Conservation (phyloP, 2,797 vertebrate genomes). For the Erpetoichthys calabaricus region DNA sequence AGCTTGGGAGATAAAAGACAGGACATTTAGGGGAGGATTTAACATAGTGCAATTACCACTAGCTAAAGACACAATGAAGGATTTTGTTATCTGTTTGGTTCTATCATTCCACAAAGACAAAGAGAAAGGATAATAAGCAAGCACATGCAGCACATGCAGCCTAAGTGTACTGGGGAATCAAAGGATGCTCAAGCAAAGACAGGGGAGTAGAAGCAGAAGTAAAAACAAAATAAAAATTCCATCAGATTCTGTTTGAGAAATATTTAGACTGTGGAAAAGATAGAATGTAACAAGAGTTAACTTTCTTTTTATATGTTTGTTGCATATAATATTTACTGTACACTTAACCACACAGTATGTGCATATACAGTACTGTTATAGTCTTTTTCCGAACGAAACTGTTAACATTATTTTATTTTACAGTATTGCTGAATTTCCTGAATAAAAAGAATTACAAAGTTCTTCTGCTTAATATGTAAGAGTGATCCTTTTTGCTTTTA, state of each 20-base stretch:
- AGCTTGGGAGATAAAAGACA: constrained; percentile 99
- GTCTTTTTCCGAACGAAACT: too few relatives aligned
- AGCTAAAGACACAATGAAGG: constrained; percentile 3
- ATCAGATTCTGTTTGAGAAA: constrained; percentile 31
- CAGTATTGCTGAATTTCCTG: too few relatives aligned
- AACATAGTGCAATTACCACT: constrained; percentile 52
- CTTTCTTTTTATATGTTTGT: too few relatives aligned
- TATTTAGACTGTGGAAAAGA: constrained; percentile 19
- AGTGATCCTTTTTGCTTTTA: too few relatives aligned
- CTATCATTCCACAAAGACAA: too few relatives aligned
- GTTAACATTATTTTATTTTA: too few relatives aligned
- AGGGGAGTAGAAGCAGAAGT: constrained; percentile 31
- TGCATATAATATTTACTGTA: too few relatives aligned
- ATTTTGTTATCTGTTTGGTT: background rate
- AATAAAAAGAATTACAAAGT: too few relatives aligned
- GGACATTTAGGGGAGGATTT: constrained; percentile 87
- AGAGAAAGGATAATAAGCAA: too few relatives aligned
- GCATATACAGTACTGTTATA: too few relatives aligned
- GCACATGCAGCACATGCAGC: constrained; percentile 1
- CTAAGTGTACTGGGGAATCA: background rate
- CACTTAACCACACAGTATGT: too few relatives aligned
- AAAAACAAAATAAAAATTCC: constrained; percentile 28
- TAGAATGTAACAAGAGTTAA: constrained; percentile 1
- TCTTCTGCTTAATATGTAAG: too few relatives aligned
- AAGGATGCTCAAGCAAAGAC: constrained; percentile 2